phyloP scores from a whole-genome alignment of 2,888 invertebrate species.

The Tenthredo mesomela region DNA sequence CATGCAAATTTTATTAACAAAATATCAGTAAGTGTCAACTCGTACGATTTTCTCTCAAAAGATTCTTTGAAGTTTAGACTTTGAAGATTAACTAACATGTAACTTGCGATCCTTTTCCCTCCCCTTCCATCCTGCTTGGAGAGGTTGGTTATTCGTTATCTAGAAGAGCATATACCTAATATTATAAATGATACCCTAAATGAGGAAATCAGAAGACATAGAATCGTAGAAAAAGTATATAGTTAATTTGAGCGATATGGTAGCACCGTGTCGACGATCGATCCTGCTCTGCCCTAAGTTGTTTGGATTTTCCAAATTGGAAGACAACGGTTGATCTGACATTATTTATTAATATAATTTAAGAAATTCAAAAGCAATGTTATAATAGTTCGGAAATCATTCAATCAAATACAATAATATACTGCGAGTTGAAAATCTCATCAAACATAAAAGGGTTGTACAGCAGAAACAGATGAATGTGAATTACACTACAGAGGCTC shows the following conservation, averaged over 20 bases:
- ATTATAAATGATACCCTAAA: slow-evolving; percentile 21
- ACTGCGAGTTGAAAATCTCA: neutral
- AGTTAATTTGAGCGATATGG: slow-evolving; percentile 30
- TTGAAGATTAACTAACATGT: slow-evolving; percentile 61
- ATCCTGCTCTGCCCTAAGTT: slow-evolving; percentile 16
- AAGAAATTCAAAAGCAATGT: neutral
- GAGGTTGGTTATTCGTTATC: slow-evolving; percentile 63
- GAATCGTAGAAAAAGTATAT: slow-evolving; percentile 39
- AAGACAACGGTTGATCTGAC: neutral
- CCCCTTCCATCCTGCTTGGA: slow-evolving; percentile 72
- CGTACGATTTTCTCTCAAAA: slow-evolving; percentile 37
- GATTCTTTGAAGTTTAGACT: neutral
- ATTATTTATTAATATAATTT: neutral
- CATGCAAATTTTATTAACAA: neutral
- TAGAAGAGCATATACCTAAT: slow-evolving; percentile 52
- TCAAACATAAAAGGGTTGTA: neutral
- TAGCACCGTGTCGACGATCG: slow-evolving; percentile 34
- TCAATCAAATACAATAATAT: neutral
- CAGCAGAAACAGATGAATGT: neutral
- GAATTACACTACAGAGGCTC: neutral
- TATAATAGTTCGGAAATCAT: neutral
- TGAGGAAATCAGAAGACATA: slow-evolving; percentile 44
- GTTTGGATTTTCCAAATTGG: slow-evolving; percentile 25
- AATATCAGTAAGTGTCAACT: slow-evolving; percentile 39
- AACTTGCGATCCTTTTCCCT: slow-evolving; percentile 68